Conservation (phyloP, 2,888 invertebrate genomes). For the Poecilobothrus nobilitatus region DNA sequence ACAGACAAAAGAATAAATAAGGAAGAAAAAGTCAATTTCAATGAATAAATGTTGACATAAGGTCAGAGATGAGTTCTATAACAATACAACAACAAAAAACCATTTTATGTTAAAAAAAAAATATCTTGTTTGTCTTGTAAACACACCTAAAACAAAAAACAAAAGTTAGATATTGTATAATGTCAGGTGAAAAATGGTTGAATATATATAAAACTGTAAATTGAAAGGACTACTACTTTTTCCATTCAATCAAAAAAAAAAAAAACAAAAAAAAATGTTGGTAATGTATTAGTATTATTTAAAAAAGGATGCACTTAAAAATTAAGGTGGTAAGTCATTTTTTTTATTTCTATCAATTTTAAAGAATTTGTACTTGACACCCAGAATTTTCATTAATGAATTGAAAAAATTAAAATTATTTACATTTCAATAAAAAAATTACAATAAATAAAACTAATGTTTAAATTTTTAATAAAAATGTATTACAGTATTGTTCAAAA, state of each 20-base stretch:
- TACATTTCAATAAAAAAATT: background rate
- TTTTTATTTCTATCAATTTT: background rate
- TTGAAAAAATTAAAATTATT: background rate
- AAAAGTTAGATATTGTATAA: background rate
- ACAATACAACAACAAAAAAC: background rate
- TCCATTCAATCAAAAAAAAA: too few relatives aligned
- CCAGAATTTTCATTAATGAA: background rate
- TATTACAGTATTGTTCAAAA: too few relatives aligned
- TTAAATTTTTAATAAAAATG: too few relatives aligned
- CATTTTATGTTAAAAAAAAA: background rate
- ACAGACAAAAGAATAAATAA: background rate
- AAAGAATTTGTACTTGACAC: background rate
- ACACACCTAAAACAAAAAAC: background rate
- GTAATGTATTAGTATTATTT: too few relatives aligned
- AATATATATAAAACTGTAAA: too few relatives aligned
- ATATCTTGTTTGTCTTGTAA: background rate
- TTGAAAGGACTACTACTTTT: too few relatives aligned
- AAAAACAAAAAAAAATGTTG: too few relatives aligned
- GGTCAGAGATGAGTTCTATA: background rate
- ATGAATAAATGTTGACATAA: slow-evolving; percentile 4
- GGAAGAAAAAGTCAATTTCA: background rate
- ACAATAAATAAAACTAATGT: too few relatives aligned
- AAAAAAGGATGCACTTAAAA: too few relatives aligned
- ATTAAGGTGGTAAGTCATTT: too few relatives aligned
- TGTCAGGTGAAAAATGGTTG: background rate